Evolutionary conservation across 1,140 invertebrate genomes (phyloP).

Genomic region (Drosophila oshimai): DNA sequence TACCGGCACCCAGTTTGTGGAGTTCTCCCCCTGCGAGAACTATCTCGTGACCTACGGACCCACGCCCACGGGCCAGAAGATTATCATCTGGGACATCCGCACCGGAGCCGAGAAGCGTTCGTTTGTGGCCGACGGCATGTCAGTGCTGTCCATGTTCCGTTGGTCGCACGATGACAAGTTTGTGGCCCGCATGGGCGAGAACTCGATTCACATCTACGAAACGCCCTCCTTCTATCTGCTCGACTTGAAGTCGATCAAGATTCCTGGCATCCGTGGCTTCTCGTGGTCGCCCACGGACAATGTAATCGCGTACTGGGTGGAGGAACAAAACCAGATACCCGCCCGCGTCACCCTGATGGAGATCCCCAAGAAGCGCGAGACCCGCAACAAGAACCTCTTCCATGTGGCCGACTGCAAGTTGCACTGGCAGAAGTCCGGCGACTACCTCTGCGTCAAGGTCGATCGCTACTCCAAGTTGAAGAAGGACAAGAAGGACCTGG

Average conservation of each 20-base stretch:
- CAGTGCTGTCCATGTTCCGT: constrained; percentile 96
- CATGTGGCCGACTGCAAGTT: constrained; percentile 99
- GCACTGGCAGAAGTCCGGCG: constrained; percentile 99
- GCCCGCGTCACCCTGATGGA: constrained; percentile 92
- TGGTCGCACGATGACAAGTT: constrained; percentile 99
- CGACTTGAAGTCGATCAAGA: constrained; percentile 97
- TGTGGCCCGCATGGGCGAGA: constrained; percentile 94
- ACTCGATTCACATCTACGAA: constrained; percentile 96
- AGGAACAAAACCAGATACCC: constrained; percentile 96
- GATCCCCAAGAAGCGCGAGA: constrained; percentile 93
- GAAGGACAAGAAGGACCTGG: constrained; percentile 92
- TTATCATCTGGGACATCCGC: constrained; percentile 97
- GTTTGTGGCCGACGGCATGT: constrained; percentile 92
- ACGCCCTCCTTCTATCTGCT: constrained; percentile 96
- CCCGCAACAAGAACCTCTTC: constrained; percentile 98
- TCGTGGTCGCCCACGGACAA: constrained; percentile 99
- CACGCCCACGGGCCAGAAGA: constrained; percentile 87
- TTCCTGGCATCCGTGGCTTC: constrained; percentile 96
- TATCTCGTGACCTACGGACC: constrained; percentile 96
- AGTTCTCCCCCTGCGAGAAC: constrained; percentile 99
- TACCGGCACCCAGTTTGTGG: constrained; percentile 95
- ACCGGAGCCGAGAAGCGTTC: constrained; percentile 96
- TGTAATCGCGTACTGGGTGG: constrained; percentile 98
- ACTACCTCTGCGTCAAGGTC: constrained; percentile 96
- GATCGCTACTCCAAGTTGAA: constrained; percentile 97